These are phyloP conservation scores for Melanerpes formicivorus DNA, from an alignment of 2,113 vertebrate species.

Conservation along the genomic window DNA sequence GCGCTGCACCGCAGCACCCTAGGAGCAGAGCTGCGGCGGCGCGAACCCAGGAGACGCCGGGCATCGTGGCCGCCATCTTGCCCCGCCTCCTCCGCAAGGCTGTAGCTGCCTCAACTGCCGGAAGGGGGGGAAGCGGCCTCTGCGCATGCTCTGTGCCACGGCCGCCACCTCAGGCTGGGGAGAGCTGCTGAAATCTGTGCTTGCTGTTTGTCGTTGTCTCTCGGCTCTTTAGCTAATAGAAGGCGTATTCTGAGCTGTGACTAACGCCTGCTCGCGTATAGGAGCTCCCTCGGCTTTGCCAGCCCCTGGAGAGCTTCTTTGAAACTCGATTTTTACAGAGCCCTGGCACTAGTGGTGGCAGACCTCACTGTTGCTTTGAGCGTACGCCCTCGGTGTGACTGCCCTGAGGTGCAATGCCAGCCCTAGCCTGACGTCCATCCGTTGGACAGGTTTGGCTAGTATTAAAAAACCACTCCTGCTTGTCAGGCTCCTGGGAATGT, in stretches of 20 bases:
- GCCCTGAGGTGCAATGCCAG: fast-evolving
- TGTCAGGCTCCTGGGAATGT: background rate
- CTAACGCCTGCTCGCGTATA: fast-evolving
- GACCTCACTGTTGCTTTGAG: fast-evolving
- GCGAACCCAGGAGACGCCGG: fast-evolving
- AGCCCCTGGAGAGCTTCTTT: background rate
- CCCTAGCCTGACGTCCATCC: fast-evolving
- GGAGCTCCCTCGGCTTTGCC: fast-evolving
- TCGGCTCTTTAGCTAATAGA: fast-evolving
- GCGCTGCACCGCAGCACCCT: background rate
- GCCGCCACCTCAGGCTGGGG: background rate
- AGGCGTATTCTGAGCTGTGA: fast-evolving
- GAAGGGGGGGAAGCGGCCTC: background rate
- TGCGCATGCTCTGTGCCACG: background rate
- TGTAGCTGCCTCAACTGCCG: background rate
- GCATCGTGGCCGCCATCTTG: background rate
- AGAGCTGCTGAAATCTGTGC: background rate
- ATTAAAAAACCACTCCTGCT: fast-evolving
- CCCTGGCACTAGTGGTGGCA: fast-evolving
- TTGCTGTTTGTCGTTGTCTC: too few relatives aligned
- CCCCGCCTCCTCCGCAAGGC: background rate
- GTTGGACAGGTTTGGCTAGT: fast-evolving
- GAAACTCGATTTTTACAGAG: fast-evolving
- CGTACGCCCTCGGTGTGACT: fast-evolving
- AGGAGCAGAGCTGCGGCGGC: background rate